Percentiles rank a stretch among this genome's conserved stretches.
Evolutionary conservation across 23 tunicate species (phyloP).

Genomic region (Oikopleura dioica): DNA sequence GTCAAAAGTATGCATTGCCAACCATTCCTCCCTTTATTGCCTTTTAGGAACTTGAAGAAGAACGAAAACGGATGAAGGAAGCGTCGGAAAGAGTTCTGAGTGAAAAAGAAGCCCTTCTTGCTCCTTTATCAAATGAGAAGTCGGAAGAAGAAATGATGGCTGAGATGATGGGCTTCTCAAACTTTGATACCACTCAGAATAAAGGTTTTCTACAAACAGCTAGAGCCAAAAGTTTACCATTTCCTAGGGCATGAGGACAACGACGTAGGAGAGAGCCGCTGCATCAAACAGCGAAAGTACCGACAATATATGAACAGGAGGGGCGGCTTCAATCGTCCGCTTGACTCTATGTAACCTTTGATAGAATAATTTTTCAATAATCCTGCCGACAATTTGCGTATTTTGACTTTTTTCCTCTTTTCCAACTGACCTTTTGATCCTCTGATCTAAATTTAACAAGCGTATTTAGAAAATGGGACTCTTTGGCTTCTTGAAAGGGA

Average conservation of each 20-base stretch:
- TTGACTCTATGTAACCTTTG: constrained; percentile 34
- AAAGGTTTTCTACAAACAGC: background rate
- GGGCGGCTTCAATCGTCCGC: constrained; percentile 70
- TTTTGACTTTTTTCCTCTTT: background rate
- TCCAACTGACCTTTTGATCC: too few relatives aligned
- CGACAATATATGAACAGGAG: constrained; percentile 81
- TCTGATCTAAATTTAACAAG: background rate
- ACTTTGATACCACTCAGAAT: background rate
- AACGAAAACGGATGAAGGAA: background rate
- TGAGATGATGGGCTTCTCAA: constrained; percentile 7
- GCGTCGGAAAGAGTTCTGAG: background rate
- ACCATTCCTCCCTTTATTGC: background rate
- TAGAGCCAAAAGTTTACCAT: too few relatives aligned
- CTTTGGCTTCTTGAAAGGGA: too few relatives aligned
- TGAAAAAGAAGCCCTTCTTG: background rate
- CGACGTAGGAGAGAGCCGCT: background rate
- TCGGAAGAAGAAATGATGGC: background rate
- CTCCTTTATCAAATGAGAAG: background rate
- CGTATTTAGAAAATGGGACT: background rate
- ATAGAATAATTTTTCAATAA: background rate
- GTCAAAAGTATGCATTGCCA: background rate
- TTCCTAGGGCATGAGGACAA: too few relatives aligned
- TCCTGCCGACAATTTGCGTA: background rate
- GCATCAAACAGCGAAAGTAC: constrained; percentile 11
- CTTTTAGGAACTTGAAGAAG: constrained; percentile 6